phyloP scores from a whole-genome alignment of 2,888 invertebrate species.

The Alitta virens region DNA sequence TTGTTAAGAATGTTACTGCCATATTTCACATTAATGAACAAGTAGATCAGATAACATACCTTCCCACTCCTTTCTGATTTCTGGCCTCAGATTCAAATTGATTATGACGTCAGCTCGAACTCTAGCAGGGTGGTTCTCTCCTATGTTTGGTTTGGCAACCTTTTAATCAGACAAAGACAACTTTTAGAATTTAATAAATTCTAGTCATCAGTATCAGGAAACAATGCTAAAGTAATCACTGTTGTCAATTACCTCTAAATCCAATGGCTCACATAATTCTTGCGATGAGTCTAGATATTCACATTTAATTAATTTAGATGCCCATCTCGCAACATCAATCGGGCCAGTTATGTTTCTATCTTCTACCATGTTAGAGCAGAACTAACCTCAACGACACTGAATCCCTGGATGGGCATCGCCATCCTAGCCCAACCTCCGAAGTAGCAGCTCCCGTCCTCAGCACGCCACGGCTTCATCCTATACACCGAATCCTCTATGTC shows the following conservation, averaged over 20 bases:
- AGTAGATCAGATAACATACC: no score
- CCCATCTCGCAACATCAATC: no score
- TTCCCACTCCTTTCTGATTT: conserved; percentile 97
- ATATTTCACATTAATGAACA: no score
- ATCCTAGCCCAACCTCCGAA: conserved; percentile 99
- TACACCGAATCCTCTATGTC: conserved; percentile 97
- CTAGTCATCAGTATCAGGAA: not conserved
- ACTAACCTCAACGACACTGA: conserved; percentile 89
- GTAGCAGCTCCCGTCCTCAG: conserved; percentile 71
- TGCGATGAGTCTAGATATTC: no score
- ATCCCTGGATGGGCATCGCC: conserved; percentile 90
- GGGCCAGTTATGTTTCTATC: no score
- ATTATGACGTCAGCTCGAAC: conserved; percentile 94
- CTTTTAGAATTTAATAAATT: not conserved
- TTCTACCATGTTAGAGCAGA: no score
- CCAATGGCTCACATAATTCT: no score
- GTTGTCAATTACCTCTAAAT: no score
- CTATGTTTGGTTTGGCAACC: conserved; percentile 63
- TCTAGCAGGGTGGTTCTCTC: conserved; percentile 91
- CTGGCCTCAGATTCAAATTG: conserved; percentile 83
- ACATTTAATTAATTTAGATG: no score
- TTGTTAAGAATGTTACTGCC: no score
- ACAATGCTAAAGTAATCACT: no score
- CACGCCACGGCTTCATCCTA: conserved; percentile 89
- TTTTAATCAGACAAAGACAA: conserved; percentile 34